Conservation (phyloP, 2,797 vertebrate genomes). For the Macropodus opercularis region DNA sequence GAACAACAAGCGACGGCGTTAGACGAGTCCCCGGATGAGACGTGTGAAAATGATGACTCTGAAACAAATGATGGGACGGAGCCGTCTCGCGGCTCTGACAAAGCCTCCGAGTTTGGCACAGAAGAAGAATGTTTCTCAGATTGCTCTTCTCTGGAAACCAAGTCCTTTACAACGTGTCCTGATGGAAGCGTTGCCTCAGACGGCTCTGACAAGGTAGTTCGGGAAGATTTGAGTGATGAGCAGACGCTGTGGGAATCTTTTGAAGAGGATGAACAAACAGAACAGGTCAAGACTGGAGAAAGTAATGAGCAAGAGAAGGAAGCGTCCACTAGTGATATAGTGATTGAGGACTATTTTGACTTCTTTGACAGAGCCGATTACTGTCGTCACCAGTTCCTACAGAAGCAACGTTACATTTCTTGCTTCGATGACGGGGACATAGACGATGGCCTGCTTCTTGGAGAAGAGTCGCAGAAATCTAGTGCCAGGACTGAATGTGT, state of each 20-base stretch:
- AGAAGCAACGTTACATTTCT: slow-evolving; percentile 66
- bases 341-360: slow-evolving; percentile 67
- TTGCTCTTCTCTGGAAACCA: slow-evolving; percentile 72
- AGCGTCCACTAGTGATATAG: slow-evolving; percentile 16
- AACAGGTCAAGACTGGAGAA: neutral
- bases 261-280: slow-evolving; percentile 59
- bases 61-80: slow-evolving; percentile 37
- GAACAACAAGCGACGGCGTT: slow-evolving; percentile 10
- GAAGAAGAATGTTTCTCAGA: slow-evolving; percentile 73
- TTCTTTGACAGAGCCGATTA: slow-evolving; percentile 69
- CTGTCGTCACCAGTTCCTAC: slow-evolving; percentile 28
- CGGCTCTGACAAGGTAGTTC: slow-evolving; percentile 62
- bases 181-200: slow-evolving; percentile 61
- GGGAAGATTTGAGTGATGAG: slow-evolving; percentile 61
- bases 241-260: slow-evolving; percentile 75
- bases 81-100: slow-evolving; percentile 22
- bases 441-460: slow-evolving; percentile 48
- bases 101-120: slow-evolving; percentile 27
- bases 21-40: slow-evolving; percentile 15
- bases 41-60: neutral
- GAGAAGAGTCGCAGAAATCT: slow-evolving; percentile 39
- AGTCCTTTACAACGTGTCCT: slow-evolving; percentile 72
- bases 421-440: slow-evolving; percentile 79
- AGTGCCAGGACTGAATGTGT: neutral
- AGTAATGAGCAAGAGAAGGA: slow-evolving; percentile 33